Percentiles rank a stretch among this genome's conserved stretches.
Evolutionary conservation across 2,113 vertebrate species (phyloP).

Genomic region (Ancistrus triradiatus): DNA sequence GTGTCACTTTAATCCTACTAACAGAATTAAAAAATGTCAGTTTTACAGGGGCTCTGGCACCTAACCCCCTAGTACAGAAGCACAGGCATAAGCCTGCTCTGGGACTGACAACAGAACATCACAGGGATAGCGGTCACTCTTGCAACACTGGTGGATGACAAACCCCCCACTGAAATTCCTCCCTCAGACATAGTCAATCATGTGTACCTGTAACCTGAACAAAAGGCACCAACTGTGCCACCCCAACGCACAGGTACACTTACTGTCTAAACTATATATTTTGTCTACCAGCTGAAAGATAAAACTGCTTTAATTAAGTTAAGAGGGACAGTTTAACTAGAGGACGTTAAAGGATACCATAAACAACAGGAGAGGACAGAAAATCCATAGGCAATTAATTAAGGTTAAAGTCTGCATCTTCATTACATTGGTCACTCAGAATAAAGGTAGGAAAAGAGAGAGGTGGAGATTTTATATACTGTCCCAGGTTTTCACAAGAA

Average conservation of each 20-base stretch:
- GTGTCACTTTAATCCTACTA: too few relatives aligned
- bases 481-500: not conserved
- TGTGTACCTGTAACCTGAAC: too few relatives aligned
- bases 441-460: not conserved
- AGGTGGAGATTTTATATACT: not conserved
- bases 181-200: too few relatives aligned
- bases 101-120: too few relatives aligned
- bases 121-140: too few relatives aligned
- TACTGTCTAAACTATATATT: not conserved
- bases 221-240: too few relatives aligned
- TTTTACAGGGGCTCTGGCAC: too few relatives aligned
- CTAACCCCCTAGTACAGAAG: too few relatives aligned
- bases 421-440: not conserved
- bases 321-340: not conserved
- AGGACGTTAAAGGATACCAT: not conserved
- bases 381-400: not conserved
- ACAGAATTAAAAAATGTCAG: too few relatives aligned
- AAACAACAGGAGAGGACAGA: not conserved
- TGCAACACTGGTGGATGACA: too few relatives aligned
- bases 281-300: not conserved
- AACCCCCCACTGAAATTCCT: too few relatives aligned
- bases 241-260: not conserved
- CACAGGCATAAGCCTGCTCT: too few relatives aligned
- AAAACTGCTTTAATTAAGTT: not conserved
- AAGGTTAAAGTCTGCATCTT: not conserved